Evolutionary conservation across 2,113 vertebrate species (phyloP).

Genomic region (Ranitomeya imitator): DNA sequence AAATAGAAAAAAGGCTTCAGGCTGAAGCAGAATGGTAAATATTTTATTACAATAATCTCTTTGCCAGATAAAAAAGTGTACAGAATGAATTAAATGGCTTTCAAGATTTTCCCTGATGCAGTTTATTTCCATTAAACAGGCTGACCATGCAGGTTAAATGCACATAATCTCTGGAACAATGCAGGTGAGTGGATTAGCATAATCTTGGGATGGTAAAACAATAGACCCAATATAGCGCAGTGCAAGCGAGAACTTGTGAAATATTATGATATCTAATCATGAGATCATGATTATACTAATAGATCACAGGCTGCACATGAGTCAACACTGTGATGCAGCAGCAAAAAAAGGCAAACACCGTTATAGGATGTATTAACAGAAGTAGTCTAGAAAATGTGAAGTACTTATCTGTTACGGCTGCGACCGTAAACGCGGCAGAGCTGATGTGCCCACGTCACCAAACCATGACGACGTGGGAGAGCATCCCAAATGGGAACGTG

Average conservation of each 20-base stretch:
- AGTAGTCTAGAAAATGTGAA: too few species aligned
- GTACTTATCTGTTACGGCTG: too few species aligned
- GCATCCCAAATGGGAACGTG: too few species aligned
- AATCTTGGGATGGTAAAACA: slow-evolving; percentile 12
- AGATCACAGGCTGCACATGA: too few species aligned
- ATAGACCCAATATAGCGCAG: not conserved
- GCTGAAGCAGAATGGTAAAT: slow-evolving; percentile 53
- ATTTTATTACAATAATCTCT: slow-evolving; percentile 56
- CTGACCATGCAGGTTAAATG: slow-evolving; percentile 29
- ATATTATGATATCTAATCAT: not conserved
- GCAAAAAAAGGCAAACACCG: too few species aligned
- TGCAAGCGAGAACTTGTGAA: not conserved
- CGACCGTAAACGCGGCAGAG: too few species aligned
- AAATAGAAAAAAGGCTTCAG: slow-evolving; percentile 54
- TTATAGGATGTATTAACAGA: too few species aligned
- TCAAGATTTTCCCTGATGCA: slow-evolving; percentile 34
- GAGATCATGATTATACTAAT: too few species aligned
- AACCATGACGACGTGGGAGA: too few species aligned
- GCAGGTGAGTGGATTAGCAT: not conserved
- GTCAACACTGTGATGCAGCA: too few species aligned
- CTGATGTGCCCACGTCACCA: too few species aligned
- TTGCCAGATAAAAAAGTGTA: slow-evolving; percentile 48
- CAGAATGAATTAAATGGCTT: slow-evolving; percentile 41
- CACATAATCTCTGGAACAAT: slow-evolving; percentile 1
- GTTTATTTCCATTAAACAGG: slow-evolving; percentile 25